Conservation (phyloP, 2,888 invertebrate genomes). For the Sepiola atlantica region DNA sequence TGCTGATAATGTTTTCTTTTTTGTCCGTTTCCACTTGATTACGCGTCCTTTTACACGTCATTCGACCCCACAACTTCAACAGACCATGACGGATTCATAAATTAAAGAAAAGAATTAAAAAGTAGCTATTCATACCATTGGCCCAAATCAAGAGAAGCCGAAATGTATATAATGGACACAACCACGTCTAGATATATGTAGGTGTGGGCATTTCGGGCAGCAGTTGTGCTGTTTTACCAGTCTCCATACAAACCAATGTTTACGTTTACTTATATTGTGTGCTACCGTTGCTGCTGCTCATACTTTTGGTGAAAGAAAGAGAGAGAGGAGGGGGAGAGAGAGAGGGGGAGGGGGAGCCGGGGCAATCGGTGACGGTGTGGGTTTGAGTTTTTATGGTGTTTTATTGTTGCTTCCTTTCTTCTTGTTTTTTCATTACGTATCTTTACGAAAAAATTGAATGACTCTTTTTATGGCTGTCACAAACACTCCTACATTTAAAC, state of each 20-base stretch:
- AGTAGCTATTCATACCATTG: background rate
- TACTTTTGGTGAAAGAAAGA: background rate
- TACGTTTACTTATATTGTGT: background rate
- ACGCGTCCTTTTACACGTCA: background rate
- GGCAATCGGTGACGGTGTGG: background rate
- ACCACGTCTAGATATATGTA: background rate
- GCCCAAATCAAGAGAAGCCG: background rate
- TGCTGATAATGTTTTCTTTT: background rate
- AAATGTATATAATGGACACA: background rate
- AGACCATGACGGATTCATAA: background rate
- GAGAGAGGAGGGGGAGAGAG: background rate
- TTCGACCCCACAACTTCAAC: background rate
- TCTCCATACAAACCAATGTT: background rate
- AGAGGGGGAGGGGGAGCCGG: background rate
- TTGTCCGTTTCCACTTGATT: background rate
- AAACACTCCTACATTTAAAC: background rate
- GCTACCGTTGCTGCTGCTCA: background rate
- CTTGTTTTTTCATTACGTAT: background rate
- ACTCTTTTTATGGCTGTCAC: conserved; percentile 18
- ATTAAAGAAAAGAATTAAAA: background rate
- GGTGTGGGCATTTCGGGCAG: background rate
- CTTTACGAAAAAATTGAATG: background rate
- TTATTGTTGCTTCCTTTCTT: background rate
- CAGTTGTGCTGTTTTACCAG: background rate
- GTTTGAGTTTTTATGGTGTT: background rate